Evolutionary conservation across 2,113 vertebrate species (phyloP), one percentile per base, ranked within the genome.

Genomic region (Cercopithecus mona): DNA sequence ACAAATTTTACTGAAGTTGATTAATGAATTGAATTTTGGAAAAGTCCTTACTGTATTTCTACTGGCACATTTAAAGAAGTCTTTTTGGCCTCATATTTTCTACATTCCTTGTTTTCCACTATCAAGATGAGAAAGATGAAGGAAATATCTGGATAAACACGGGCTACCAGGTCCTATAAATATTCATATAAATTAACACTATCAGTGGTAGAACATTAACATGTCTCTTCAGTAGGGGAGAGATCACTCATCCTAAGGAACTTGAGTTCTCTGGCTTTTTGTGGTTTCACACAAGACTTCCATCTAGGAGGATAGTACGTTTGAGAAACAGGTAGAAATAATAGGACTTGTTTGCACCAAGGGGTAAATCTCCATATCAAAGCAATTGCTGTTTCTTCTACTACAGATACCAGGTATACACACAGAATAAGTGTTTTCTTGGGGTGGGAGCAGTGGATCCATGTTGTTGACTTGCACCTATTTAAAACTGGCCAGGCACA

Each of bases 61-160:
- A 50, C 8, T 38, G 22, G 22, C 25, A 90, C 3, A 59, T 35
- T 85, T 70, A 17, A 72, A 79, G 86, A 50, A 8, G 50, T 64
- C 6, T 66, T 88, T 93, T 91, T 85, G 30, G 9, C 3, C 14
- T 85, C 8, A 91, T 79, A 35, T 72, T 68, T 45, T 18, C 90
- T 73, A 64, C 0, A 35, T 50, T 73, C 1, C 84, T 57, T 66
- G 30, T 55, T 72, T 89, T 82, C 23, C 16, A 80, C 23, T 52
- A 92, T 38, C 27, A 90, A 7, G 23, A 66, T 68, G 48, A 88
- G 11, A n/a, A 50, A 0, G 6, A n/a, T 83, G 22, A 96, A 0
- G 17, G 43, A 94, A 73, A 57, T 2, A 91, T 84, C 45, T 22
- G 87, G 25, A 75, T 64, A 81, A 73, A 95, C 52, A 43, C 43